Base-by-base conservation (phyloP, 2,888 invertebrate genomes). In the Mylabris sibirica region DNA sequence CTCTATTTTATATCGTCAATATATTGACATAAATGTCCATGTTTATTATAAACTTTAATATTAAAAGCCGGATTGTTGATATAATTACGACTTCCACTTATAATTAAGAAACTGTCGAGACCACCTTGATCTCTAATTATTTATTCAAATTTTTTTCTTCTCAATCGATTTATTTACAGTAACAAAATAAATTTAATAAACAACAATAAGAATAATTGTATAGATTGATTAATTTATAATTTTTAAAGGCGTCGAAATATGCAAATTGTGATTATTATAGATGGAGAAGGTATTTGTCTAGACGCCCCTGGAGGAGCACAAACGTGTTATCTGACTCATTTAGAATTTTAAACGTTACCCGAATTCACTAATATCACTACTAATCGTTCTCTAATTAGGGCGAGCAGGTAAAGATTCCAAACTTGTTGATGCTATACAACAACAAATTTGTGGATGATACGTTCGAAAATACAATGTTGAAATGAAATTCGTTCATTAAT, bases 311-410 rank as follows among this genome's bases (percentile, higher is more conserved):
- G 65, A 69, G 63, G 65, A 69, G 66, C 64, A 60, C 61, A 66
- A 70, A 74, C 69, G 73, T 75, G 75, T 78, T 79, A 79, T 80
- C 79, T 77, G 78, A 79, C 74, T 78, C 79, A 78, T 77, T 74
- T 72, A 70, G 68, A 71, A 73, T 74, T 78, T 78, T 72, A 75
- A 76, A 77, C 71, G 76, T 77, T 80, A 79, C 77, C 79, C 77
- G 74, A 76, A 78, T 80, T 78, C 80, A 78, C 78, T 78, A 81
- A 81, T 79, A 80, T 79, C 78, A 81, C 81, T 82, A 81, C 81
- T 82, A 83, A 83, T 83, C 80, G 80, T 76, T 78, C 79, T 75
- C 81, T 83, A 82, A 82, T 82, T 82, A 81, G 82, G 75, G 74
- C 9, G 24, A 26, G 71, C 81, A 82, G 82, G 82, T 82, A 81